A percentile compares a stretch with the other conserved stretches of the same genome.
Evolutionary conservation across 2,888 invertebrate species (phyloP).

Genomic region (Electrophaes corylata): DNA sequence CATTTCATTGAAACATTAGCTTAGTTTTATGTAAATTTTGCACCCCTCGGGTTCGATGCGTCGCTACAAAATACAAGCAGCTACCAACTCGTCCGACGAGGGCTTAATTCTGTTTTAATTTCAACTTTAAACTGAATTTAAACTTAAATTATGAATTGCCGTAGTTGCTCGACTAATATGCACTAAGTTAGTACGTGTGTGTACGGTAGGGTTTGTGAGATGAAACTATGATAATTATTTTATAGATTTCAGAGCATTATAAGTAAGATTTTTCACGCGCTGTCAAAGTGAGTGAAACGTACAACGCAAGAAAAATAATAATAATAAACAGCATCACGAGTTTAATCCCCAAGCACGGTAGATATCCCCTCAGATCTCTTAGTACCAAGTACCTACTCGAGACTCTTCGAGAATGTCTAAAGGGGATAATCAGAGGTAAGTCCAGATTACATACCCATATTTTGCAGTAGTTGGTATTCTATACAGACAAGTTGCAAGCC

Average conservation of each 20-base stretch:
- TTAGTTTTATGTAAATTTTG: slow-evolving; percentile 49
- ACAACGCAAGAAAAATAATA: no score
- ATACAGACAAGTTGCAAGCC: no score
- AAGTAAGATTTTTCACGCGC: no score
- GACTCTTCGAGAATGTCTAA: no score
- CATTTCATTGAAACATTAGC: slow-evolving; percentile 11
- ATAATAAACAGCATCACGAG: no score
- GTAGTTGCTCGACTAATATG: slow-evolving; percentile 38
- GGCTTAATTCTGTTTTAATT: slow-evolving; percentile 61
- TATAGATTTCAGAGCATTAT: neutral
- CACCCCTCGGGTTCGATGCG: slow-evolving; percentile 30
- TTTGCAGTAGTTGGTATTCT: no score
- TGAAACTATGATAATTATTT: neutral
- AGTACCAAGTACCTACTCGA: no score
- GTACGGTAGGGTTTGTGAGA: slow-evolving; percentile 17
- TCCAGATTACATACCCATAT: no score
- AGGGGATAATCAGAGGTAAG: no score
- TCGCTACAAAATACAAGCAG: slow-evolving; percentile 52
- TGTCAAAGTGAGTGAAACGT: no score
- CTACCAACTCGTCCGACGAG: slow-evolving; percentile 45
- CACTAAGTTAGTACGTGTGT: slow-evolving; percentile 32
- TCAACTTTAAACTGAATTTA: slow-evolving; percentile 54
- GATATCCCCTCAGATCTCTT: no score
- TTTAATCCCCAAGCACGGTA: no score
- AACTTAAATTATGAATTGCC: slow-evolving; percentile 51